Evolutionary conservation across 2,888 invertebrate genomes (phyloP), one percentile per base, ranked within the genome.

Genomic region (Calliopum simillimum): DNA sequence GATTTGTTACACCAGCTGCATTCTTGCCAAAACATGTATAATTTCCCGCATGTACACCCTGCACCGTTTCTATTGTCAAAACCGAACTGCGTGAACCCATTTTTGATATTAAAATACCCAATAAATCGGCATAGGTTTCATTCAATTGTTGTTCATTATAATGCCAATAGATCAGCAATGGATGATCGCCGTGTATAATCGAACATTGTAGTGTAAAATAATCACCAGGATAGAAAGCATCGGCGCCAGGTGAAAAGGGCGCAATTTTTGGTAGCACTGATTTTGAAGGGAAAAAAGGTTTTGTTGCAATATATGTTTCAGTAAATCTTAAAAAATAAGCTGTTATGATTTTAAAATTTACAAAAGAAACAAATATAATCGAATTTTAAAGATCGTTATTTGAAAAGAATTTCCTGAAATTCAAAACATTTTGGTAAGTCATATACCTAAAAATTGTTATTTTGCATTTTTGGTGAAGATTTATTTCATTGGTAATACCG

Each of bases 181-280:
- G 94, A 79, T 92, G 89, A 87, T 95, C 94, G 74, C 95, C 94
- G 80, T 91, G 90, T 75, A 91, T 89, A 74, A 92, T 89, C 63
- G 91, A 90, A 85, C 93, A 93, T 79, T 90, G 90, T 71, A 91
- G 87, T 73, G 90, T 82, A 58, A 79, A 79, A 73, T 81, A 91
- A 85, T 93, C 92, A 74, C 93, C 93, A 79, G 91, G 91, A 85
- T 89, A 91, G 80, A 93, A 90, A 77, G 92, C 91, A 78, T 89
- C 89, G 81, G 90, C 88, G 65, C 92, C 93, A 85, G 93, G 91
- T 83, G 89, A 89, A 87, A 94, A 94, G 79, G 93, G 93, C 85
- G 89, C 91, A 86, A 94, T 92, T 87, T 90, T 91, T 80, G 93
- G 93, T 79, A 91, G 84, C 86, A 93, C 93, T 94, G 90, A 4